Evolutionary conservation across 2,888 invertebrate genomes (phyloP), one percentile per base, ranked within the genome.

Genomic region (Hemistola chrysoprasaria): DNA sequence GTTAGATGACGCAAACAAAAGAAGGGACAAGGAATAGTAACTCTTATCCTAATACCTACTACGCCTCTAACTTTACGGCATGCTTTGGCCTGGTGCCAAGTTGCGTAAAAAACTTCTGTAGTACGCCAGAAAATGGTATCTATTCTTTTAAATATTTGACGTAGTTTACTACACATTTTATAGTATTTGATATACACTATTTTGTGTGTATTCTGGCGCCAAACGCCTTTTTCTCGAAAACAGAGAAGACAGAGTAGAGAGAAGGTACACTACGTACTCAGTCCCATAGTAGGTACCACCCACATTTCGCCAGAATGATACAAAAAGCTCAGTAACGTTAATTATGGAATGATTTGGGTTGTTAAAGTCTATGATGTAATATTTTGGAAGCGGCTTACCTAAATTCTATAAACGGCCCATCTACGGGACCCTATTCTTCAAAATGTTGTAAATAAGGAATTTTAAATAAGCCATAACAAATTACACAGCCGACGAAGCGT

Each of bases 61-160:
- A 50, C 47, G 45, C 45, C 47, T 49, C 42, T 42, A 47, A 44
- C 46, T 58, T 56, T 56, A 59, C 56, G 22, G 43, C 47, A 22
- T 44, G 39, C 46, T 33, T 60, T 71, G 70, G 68, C 57, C 11
- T 29, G 9, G 11, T 22, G 65, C 70, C 70, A 71, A 60, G 45
- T 54, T 61, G 59, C 60, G 62, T 61, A 69, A 66, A 68, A 64
- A 64, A 58, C 47, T 47, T 53, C 53, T 53, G 47, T 52, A 44
- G 53, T 56, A 55, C 49, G 47, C 40, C 28, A 16, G n/a, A 11
- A 35, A 30, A 37, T 11, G 11, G 10, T 11, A 30, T 28, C 11
- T 25, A 21, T 22, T 35, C 9, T 37, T 41, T 34, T 23, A 42
- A 40, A 36, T 25, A 41, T 35, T 40, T 25, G 11, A 35, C 34